These are phyloP conservation scores for Fissipunctia ypsillon DNA, from an alignment of 2,888 invertebrate genomes.

Conservation along the genomic window DNA sequence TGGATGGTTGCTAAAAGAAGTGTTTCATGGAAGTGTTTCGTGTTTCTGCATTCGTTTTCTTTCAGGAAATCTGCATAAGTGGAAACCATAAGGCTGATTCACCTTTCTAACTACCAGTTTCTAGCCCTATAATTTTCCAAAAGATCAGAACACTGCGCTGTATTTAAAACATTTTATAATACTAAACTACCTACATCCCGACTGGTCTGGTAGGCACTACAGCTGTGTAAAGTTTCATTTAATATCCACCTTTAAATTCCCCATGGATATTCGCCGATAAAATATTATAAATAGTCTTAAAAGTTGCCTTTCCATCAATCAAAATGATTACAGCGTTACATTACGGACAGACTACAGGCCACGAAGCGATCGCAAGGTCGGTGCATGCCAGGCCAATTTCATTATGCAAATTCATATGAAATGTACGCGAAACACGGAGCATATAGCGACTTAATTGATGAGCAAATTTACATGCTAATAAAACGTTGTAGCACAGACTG, in stretches of 20 bases:
- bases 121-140: no score
- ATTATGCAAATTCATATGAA: constrained; percentile 82
- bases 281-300: constrained; percentile 43
- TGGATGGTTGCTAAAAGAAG: background rate
- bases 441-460: constrained; percentile 81
- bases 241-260: background rate
- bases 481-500: constrained; percentile 67
- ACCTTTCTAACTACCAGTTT: no score
- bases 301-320: constrained; percentile 44
- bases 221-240: background rate
- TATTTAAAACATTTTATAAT: background rate
- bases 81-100: background rate
- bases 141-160: no score
- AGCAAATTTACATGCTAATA: constrained; percentile 86
- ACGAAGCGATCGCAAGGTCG: constrained; percentile 51
- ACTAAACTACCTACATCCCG: background rate
- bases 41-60: no score
- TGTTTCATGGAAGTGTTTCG: background rate
- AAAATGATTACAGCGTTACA: constrained; percentile 49
- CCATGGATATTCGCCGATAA: constrained; percentile 8
- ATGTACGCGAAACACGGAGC: constrained; percentile 69
- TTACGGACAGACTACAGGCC: constrained; percentile 30
- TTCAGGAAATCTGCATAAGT: background rate
- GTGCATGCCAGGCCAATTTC: constrained; percentile 74
- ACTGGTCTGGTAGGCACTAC: background rate